Evolutionary conservation across 2,888 invertebrate genomes (phyloP), one percentile per base, ranked within the genome.

Genomic region (Proisotoma minuta): DNA sequence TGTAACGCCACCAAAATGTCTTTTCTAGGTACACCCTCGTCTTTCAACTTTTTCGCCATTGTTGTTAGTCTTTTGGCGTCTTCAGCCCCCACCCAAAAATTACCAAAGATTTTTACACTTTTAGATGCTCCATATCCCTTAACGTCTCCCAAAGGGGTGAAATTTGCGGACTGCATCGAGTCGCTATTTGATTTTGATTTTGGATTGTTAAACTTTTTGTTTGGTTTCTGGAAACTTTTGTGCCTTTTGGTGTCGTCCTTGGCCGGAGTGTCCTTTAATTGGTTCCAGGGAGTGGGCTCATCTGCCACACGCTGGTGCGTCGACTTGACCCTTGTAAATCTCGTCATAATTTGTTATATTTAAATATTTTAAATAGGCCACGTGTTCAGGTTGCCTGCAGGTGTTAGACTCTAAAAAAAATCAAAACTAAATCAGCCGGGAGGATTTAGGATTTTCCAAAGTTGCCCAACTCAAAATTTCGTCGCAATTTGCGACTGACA

Each of bases 311-410:
- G 82, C 75, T 86, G 85, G 75, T 88, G 88, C 2, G 87, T 87
- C 34, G 88, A 87, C 76, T 84, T 85, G 0, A 87, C 85, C 77
- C 88, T 80, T 26, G 88, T 85, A 80, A 85, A 88, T 70, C 88
- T 80, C 3, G 87, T 88, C 88, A 89, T 88, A 34, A 34, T 34
- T 34, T 34, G 8, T 34, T 10, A 34, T 34, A 8, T 15, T 34
- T 15, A 43, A 43, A 43, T 5, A 43, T 18, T 15, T 34, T 34
- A 15, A 8, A 10, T 34, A 8, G 15, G 15, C 34, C 15, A 34
- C 43, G 20, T 43, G 43, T 43, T 15, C 43, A 34, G 34, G 8
- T 34, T 15, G 34, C 34, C 8, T 15, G 15, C 34, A 34, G 8
- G n/a, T n/a, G n/a, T n/a, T n/a, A n/a, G n/a, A n/a, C n/a, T n/a